phyloP scores from a whole-genome alignment of 2,797 vertebrate species.

The Chiroxiphia lanceolata region DNA sequence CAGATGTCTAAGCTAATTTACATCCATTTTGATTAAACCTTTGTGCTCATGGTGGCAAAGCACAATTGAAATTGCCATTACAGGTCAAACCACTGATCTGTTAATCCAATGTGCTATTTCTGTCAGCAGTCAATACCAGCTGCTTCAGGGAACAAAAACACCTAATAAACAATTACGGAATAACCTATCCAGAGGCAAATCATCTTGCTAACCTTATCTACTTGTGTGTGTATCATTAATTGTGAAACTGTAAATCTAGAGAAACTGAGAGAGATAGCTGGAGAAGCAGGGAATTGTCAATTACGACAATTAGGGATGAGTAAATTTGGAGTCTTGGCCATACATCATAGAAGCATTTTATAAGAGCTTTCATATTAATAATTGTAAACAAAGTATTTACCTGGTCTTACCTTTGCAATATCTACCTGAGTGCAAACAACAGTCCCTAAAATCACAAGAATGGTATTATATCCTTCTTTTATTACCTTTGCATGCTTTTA shows the following conservation, averaged over 20 bases:
- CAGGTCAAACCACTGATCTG: neutral
- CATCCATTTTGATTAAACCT: neutral
- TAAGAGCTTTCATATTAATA: neutral
- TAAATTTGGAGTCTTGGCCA: neutral
- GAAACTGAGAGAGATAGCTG: neutral
- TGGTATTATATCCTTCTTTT: neutral
- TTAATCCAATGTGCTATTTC: constrained; percentile 9
- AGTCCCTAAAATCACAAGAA: neutral
- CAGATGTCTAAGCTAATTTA: neutral
- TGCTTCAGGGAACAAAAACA: constrained; percentile 3
- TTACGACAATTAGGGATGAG: neutral
- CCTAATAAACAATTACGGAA: neutral
- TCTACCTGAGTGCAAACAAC: neutral
- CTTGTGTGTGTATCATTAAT: neutral
- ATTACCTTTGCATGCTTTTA: neutral
- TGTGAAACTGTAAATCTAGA: neutral
- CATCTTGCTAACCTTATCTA: neutral
- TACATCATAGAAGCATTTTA: neutral
- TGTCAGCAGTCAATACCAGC: constrained; percentile 8
- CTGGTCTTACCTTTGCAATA: neutral
- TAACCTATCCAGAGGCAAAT: neutral
- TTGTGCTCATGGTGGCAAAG: neutral
- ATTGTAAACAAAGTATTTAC: neutral
- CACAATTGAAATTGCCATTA: neutral
- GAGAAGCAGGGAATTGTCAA: neutral